Base-by-base conservation (phyloP, 2,113 vertebrate genomes). In the Rhineura floridana region DNA sequence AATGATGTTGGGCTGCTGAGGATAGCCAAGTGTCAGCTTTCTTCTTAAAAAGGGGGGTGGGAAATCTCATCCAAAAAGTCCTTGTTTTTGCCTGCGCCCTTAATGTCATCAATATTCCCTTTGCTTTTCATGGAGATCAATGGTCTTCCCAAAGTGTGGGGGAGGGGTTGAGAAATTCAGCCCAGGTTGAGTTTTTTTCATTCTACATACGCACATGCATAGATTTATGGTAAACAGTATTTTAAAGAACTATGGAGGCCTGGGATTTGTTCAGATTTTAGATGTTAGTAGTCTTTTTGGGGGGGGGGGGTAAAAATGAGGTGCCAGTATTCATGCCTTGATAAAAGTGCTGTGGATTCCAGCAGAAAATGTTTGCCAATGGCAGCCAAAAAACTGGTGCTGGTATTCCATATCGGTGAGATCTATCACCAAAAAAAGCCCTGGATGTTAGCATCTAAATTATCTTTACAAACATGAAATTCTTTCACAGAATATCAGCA, bases 211-310 rank as follows among this genome's bases (percentile, higher is more conserved):
- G 63, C 28, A 50, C 65, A 62, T 13, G 13, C 1, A 15, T 30
- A 75, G 70, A 46, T 33, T 73, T 25, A 73, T 84, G 36, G 50
- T 75, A 44, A 75, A 75, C 36, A 44, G 42, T 25, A 19, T 48
- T 85, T 39, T 76, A 65, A 90, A 73, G 17, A 90, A 89, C 8
- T 65, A n/a, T 79, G 28, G 1, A 84, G 55, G 19, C 83, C 81
- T 48, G 81, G 4, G 36, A 19, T 25, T 2, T 50, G 75, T 93
- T 88, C n/a, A n/a, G n/a, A n/a, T n/a, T n/a, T n/a, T n/a, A n/a
- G n/a, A n/a, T n/a, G n/a, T n/a, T n/a, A n/a, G n/a, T n/a, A n/a
- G n/a, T n/a, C n/a, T n/a, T n/a, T n/a, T n/a, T n/a, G n/a, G n/a
- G n/a, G n/a, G n/a, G n/a, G n/a, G n/a, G n/a, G n/a, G n/a, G n/a